These are phyloP conservation scores for Scomber colias DNA, from an alignment of 2,113 vertebrate genomes.

Conservation along the genomic window DNA sequence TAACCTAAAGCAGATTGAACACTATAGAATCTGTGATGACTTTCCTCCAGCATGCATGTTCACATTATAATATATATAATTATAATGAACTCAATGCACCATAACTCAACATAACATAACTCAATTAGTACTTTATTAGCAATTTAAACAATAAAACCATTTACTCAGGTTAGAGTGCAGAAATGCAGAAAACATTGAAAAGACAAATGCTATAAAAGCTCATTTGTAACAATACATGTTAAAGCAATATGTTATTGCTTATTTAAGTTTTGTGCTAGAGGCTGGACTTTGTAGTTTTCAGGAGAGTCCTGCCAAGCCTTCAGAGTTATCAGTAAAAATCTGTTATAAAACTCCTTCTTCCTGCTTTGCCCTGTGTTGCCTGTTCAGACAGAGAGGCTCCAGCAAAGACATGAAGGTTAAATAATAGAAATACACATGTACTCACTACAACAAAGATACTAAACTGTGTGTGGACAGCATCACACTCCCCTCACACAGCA, in stretches of 20 bases:
- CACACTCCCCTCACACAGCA: rapidly evolving
- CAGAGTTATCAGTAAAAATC: conserved; percentile 20
- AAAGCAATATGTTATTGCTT: not conserved
- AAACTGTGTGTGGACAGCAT: not conserved
- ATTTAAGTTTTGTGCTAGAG: conserved; percentile 2
- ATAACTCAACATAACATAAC: too few species aligned
- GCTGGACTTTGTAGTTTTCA: conserved; percentile 29
- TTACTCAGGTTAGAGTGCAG: not conserved
- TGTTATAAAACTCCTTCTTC: conserved; percentile 43
- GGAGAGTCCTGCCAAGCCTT: conserved; percentile 22
- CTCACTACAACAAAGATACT: not conserved
- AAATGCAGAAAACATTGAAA: not conserved
- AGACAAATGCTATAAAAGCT: not conserved
- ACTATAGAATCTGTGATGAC: not conserved
- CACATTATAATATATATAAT: not conserved
- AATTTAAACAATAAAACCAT: not conserved
- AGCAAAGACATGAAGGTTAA: not conserved
- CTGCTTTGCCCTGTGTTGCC: conserved; percentile 13
- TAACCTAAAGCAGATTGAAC: not conserved
- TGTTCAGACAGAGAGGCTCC: conserved; percentile 36
- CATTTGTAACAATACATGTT: not conserved
- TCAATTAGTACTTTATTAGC: not conserved
- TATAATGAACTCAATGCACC: not conserved
- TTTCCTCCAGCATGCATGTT: not conserved
- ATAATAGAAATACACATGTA: not conserved